Evolutionary conservation across 2,797 vertebrate genomes (phyloP).

Genomic region (Heteromormyrus szaboi): DNA sequence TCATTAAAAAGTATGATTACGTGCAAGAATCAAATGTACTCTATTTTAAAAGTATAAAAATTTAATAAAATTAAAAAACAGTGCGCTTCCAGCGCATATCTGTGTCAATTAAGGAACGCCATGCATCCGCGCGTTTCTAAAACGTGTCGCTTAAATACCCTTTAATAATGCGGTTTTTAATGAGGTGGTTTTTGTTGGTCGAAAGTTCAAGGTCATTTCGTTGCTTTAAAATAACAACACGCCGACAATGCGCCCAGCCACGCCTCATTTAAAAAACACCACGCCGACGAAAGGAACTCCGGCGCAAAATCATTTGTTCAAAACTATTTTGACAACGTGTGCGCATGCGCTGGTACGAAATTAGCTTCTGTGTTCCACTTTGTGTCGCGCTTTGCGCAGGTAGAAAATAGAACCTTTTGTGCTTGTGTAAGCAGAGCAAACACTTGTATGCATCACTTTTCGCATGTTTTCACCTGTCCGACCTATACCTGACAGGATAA

Average conservation of each 20-base stretch:
- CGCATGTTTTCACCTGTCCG: neutral
- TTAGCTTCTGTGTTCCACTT: no score
- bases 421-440: neutral
- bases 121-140: neutral
- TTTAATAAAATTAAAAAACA: neutral
- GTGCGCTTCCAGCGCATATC: neutral
- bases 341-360: neutral
- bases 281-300: neutral
- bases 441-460: neutral
- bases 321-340: neutral
- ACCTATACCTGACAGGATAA: neutral
- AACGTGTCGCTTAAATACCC: neutral
- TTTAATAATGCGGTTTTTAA: neutral
- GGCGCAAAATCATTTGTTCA: neutral
- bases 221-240: no score
- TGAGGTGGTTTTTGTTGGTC: no score
- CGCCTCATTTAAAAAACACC: neutral
- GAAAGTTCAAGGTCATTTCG: no score
- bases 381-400: neutral
- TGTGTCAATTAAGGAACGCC: neutral
- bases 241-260: no score
- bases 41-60: neutral
- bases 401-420: neutral
- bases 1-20: neutral
- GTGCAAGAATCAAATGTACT: neutral